Base-by-base conservation (phyloP, 2,797 vertebrate species). In the Neosilurus mollespiculum region DNA sequence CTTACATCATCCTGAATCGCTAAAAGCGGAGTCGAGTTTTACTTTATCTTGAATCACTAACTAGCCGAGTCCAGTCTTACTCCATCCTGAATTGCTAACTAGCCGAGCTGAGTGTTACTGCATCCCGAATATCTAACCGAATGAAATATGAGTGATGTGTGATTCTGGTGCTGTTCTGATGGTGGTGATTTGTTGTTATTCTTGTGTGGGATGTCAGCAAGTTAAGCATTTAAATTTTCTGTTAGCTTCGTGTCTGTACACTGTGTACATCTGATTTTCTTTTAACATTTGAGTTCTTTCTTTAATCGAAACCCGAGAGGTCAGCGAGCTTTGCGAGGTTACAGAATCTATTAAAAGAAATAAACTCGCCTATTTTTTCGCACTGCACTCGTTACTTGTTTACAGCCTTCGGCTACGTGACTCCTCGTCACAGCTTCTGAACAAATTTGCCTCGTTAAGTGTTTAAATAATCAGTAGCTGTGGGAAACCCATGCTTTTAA, bases 401-500 rank as follows among this genome's bases (percentile, higher is more conserved):
- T 69, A 65, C 56, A 75, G 85, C 69, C 54, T n/a, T 15, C 43
- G 51, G 59, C 59, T n/a, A 24, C 8, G 43, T 30, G 16, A 53
- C 24, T 14, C 11, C 9, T 15, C 51, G 59, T 82, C 81, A 43
- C 9, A 24, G 61, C 51, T 58, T 3, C 56, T 9, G 56, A 54
- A 18, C 56, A 34, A 54, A 72, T 70, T 69, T 64, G 69, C 83
- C 18, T 26, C 18, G 58, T 79, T 79, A 49, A 83, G 30, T n/a
- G 37, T 69, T 67, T 71, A 70, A 75, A 78, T 83, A 53, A 70
- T 61, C 54, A 79, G 82, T 14, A 54, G 66, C 43, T 12, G 18
- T 51, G 70, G 70, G 70, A 64, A 73, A 64, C 20, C 56, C 14
- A 1, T 43, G 43, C 71, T 75, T 82, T 61, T 30, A 83, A 58